Base-by-base conservation (phyloP, 2,113 vertebrate species). In the Lepidothrix coronata region DNA sequence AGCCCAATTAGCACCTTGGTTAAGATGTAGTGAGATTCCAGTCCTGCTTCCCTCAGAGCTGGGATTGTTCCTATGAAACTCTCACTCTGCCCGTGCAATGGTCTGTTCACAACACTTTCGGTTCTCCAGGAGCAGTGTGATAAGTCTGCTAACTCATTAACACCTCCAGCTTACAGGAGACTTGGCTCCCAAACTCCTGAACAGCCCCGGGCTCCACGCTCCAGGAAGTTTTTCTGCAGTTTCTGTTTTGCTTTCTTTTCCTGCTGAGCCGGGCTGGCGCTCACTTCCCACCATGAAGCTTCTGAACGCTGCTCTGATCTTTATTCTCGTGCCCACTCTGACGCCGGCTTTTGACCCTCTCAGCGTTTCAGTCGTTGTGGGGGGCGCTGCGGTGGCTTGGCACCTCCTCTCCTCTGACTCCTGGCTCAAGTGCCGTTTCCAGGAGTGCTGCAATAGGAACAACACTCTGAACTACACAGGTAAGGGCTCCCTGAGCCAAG, bases 191-290 rank as follows among this genome's bases (percentile, higher is more conserved):
- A 44, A n/a, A 28, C 71, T 68, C 41, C 23, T 12, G 11, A 46
- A 28, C 31, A 80, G n/a, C 25, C 11, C 52, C 33, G 19, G 17
- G 33, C 18, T 51, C 12, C 48, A 6, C 0, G 0, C 27, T 83
- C 28, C 57, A 61, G 93, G 74, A 92, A 96, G 62, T 55, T 82
- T n/a, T 8, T 58, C 66, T 76, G 37, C 25, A 31, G 8, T 48
- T 88, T 93, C 61, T 52, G 57, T 83, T 96, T 95, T 23, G 13
- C 46, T 96, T 95, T 95, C 78, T 9, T 59, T 79, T 82, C 59
- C 85, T 43, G 67, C 79, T 39, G 86, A 85, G 70, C 44, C 49
- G 33, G 68, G 23, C 63, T 52, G 44, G 33, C 54, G 19, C 62
- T 67, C 84, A n/a, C 33, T 24, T 75, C 39, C 28, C 72, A 51